phyloP scores from a whole-genome alignment of 2,797 vertebrate genomes.

The Amphiprion clarkii region DNA sequence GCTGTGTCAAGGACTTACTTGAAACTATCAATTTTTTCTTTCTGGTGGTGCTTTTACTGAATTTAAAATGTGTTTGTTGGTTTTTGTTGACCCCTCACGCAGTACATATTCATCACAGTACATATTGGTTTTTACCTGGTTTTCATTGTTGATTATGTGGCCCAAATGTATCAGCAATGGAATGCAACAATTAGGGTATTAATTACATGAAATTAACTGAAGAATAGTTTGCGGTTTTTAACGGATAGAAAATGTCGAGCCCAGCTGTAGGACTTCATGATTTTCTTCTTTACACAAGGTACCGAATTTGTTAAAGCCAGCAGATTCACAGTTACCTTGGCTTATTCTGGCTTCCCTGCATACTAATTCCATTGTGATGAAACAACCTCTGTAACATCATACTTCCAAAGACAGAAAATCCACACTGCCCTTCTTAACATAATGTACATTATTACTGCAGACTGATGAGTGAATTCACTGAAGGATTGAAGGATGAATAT shows the following conservation, averaged over 20 bases:
- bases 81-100: too few species aligned
- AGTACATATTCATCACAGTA: too few species aligned
- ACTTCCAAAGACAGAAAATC: conserved; percentile 49
- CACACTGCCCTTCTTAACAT: conserved; percentile 23
- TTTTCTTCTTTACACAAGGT: conserved; percentile 15
- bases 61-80: too few species aligned
- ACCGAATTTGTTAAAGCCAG: conserved; percentile 31
- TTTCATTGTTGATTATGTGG: too few species aligned
- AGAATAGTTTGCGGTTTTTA: background rate
- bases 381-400: conserved; percentile 18
- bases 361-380: conserved; percentile 36
- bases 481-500: conserved; percentile 50
- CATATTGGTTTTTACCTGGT: too few species aligned
- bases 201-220: too few species aligned
- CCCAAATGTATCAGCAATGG: too few species aligned
- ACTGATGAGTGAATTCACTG: conserved; percentile 33
- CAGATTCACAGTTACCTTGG: conserved; percentile 20
- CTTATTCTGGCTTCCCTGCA: conserved; percentile 25
- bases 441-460: conserved; percentile 9
- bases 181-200: too few species aligned
- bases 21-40: too few species aligned
- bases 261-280: background rate
- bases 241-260: background rate
- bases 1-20: too few species aligned
- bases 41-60: too few species aligned